Base-by-base conservation (phyloP, 2,888 invertebrate species). In the Oscheius myriophilus region DNA sequence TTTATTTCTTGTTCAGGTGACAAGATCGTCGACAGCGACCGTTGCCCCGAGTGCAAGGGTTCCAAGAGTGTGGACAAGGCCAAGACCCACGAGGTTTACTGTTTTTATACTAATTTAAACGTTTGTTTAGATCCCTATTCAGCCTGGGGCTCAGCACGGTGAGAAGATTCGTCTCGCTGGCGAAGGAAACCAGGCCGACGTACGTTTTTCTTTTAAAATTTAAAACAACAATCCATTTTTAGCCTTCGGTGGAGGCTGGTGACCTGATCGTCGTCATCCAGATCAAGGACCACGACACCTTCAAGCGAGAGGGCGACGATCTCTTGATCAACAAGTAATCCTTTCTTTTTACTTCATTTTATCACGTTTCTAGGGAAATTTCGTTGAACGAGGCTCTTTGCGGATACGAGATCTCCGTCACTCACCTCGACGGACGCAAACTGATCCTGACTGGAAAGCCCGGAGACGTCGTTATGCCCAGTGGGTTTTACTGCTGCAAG, bases 231-330 rank as follows among this genome's bases (percentile, higher is more conserved):
- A n/a, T n/a, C 7, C n/a, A 72, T 62, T 86, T 87, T 25, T 90
- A 92, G 89, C 93, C 93, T 64, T 92, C 92, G 73, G 90, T 92
- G 43, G 92, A 93, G 82, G 91, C 93, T 18, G 95, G 95, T 12
- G 94, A 96, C 89, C 92, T 96, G 42, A 91, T 95, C 64, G 93
- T 95, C 84, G 90, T 95, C 51, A 88, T 96, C 69, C 91, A 93
- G 85, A 92, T 92, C 87, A 92, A 92, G 86, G 90, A 91, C 11
- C 94, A 96, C 88, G 91, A 92, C 6, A 85, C 90, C 51, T 96
- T 94, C 88, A 91, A 92, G 85, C 90, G 96, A 74, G 91, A 91
- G 69, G 92, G 91, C 62, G 91, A 92, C 86, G 92, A 90, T 81
- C 86, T 90, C 55, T 86, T 84, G 75, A 91, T 93, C 88, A 79